Conservation (phyloP, 2,113 vertebrate species). For the Melanostigma gelatinosum region DNA sequence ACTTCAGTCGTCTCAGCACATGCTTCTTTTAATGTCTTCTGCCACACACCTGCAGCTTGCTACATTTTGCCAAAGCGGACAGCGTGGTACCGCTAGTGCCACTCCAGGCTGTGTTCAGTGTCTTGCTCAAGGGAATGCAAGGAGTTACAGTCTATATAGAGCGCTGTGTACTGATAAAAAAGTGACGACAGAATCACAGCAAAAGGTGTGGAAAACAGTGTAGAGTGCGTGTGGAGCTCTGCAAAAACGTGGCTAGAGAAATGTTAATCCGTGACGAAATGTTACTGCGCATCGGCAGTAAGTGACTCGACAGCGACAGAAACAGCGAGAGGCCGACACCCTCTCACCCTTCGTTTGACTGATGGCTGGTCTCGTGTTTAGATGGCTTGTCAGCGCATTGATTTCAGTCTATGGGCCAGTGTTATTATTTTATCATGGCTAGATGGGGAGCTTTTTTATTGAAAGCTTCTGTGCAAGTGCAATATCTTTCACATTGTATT, state of each 20-base stretch:
- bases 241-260: conserved; percentile 21
- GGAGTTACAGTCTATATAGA: not conserved
- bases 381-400: conserved; percentile 35
- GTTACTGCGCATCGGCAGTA: conserved; percentile 15
- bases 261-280: conserved; percentile 37
- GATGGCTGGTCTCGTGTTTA: conserved; percentile 42
- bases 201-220: not conserved
- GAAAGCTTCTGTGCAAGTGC: conserved; percentile 59
- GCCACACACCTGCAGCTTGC: not conserved
- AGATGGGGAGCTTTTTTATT: conserved; percentile 62
- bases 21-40: not conserved
- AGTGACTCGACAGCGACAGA: conserved; percentile 18
- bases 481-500: conserved; percentile 72
- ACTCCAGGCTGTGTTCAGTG: not conserved
- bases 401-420: conserved; percentile 53
- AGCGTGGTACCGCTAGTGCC: not conserved
- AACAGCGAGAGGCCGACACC: conserved; percentile 9
- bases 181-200: not conserved
- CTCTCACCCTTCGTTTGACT: conserved; percentile 32
- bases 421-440: conserved; percentile 67
- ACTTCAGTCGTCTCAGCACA: not conserved
- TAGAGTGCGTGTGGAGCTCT: not conserved
- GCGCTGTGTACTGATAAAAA: not conserved
- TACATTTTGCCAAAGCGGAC: not conserved
- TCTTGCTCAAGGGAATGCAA: not conserved